Percentiles rank a stretch among this genome's conserved stretches.
Evolutionary conservation across 1,140 invertebrate genomes (phyloP).

Genomic region (Drosophila ficusphila): DNA sequence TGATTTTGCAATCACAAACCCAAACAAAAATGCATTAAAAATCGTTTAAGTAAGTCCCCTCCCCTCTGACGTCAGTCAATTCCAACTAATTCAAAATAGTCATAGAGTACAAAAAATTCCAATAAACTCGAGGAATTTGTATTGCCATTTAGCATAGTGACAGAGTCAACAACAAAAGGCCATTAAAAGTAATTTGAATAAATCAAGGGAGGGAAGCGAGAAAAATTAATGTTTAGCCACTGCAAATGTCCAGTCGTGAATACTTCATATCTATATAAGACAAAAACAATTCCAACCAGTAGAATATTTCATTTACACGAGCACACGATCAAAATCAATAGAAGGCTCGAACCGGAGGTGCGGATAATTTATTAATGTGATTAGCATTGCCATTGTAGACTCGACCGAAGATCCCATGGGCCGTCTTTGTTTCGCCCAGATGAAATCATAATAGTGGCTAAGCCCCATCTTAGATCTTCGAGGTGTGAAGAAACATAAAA

Average conservation of each 20-base stretch:
- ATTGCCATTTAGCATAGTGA: conserved; percentile 64
- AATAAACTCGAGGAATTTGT: conserved; percentile 49
- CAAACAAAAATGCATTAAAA: not conserved
- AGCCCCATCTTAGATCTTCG: conserved; percentile 2
- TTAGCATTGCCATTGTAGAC: conserved; percentile 63
- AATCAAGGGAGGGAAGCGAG: conserved; percentile 38
- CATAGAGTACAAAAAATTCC: conserved; percentile 31
- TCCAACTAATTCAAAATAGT: conserved; percentile 39
- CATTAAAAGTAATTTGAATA: conserved; percentile 78
- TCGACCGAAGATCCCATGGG: conserved; percentile 20
- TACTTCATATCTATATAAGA: too few species aligned
- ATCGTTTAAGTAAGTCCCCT: not conserved
- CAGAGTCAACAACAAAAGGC: conserved; percentile 74
- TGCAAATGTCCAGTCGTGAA: conserved; percentile 40
- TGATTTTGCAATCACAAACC: not conserved
- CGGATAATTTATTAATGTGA: conserved; percentile 76
- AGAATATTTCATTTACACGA: conserved; percentile 68
- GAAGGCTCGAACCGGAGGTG: conserved; percentile 59
- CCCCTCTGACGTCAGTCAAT: conserved; percentile 27
- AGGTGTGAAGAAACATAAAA: conserved; percentile 43
- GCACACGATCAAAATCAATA: conserved; percentile 44
- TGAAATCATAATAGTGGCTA: conserved; percentile 33
- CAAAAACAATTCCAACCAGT: conserved; percentile 37
- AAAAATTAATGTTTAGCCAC: conserved; percentile 43
- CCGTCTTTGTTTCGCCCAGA: conserved; percentile 29